Evolutionary conservation across 2,888 invertebrate species (phyloP).

Genomic region (Eutolmus rufibarbis): DNA sequence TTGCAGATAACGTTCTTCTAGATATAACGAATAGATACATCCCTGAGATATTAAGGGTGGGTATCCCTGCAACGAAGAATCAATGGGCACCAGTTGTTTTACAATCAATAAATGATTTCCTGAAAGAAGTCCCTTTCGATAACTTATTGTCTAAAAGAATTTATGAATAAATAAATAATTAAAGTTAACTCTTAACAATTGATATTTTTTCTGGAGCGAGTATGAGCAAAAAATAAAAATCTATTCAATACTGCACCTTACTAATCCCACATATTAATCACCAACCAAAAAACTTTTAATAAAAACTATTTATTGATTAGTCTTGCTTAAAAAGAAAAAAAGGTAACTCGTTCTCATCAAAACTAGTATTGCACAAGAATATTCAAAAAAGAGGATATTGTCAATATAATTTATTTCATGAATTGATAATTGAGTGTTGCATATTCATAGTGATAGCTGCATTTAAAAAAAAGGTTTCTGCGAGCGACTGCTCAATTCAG

Average conservation of each 20-base stretch:
- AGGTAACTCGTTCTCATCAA: too few relatives aligned
- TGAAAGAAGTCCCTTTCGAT: conserved; percentile 58
- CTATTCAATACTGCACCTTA: too few relatives aligned
- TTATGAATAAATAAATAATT: not conserved
- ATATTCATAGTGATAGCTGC: not conserved
- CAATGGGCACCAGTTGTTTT: conserved; percentile 59
- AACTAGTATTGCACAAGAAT: not conserved
- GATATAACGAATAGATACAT: conserved; percentile 68
- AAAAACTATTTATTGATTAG: too few relatives aligned
- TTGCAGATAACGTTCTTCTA: conserved; percentile 56
- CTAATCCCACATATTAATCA: too few relatives aligned
- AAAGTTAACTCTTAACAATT: not conserved
- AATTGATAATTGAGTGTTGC: not conserved
- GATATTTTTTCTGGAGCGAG: not conserved
- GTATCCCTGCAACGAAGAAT: conserved; percentile 62
- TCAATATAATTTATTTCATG: not conserved
- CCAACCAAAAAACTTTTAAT: too few relatives aligned
- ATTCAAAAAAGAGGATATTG: not conserved
- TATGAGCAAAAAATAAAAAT: not conserved
- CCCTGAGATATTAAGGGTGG: conserved; percentile 64
- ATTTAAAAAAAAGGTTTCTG: not conserved
- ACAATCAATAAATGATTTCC: conserved; percentile 56
- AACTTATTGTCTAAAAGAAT: conserved; percentile 44
- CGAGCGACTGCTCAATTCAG: not conserved
- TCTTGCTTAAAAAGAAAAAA: too few relatives aligned